Conservation (phyloP, 2,888 invertebrate species). For the Galeopsomyia nigrocyanea region DNA sequence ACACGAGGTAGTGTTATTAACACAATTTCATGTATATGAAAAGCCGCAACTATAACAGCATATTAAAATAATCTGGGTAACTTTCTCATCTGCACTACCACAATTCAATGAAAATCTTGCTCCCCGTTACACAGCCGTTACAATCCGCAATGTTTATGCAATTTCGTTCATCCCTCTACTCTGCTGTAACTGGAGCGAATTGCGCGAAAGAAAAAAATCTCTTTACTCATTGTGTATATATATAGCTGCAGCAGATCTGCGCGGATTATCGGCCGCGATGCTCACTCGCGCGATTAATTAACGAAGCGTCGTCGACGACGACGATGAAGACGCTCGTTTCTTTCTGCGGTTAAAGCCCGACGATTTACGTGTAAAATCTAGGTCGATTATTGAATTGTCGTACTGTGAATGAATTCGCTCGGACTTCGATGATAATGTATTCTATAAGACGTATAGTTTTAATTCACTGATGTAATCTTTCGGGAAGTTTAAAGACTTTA, state of each 20-base stretch:
- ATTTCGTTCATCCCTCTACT: not conserved
- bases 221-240: too few species aligned
- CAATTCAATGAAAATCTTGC: conserved; percentile 4
- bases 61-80: not conserved
- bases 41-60: too few species aligned
- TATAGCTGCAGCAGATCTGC: conserved; percentile 12
- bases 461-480: too few species aligned
- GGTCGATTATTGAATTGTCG: too few species aligned
- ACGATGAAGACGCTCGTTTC: conserved; percentile 2
- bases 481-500: too few species aligned
- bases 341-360: not conserved
- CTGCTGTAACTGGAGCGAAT: conserved; percentile 32
- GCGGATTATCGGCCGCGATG: not conserved
- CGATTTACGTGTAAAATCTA: not conserved
- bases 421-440: too few species aligned
- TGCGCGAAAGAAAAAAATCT: conserved; percentile 26
- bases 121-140: conserved; percentile 2
- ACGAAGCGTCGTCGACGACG: conserved; percentile 19
- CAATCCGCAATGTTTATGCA: conserved; percentile 26
- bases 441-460: too few species aligned
- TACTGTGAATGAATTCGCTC: too few species aligned
- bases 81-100: not conserved
- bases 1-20: too few species aligned
- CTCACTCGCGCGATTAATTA: conserved; percentile 23
- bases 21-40: too few species aligned